Base-by-base conservation (phyloP, 1,140 invertebrate species). In the Sipha flava region DNA sequence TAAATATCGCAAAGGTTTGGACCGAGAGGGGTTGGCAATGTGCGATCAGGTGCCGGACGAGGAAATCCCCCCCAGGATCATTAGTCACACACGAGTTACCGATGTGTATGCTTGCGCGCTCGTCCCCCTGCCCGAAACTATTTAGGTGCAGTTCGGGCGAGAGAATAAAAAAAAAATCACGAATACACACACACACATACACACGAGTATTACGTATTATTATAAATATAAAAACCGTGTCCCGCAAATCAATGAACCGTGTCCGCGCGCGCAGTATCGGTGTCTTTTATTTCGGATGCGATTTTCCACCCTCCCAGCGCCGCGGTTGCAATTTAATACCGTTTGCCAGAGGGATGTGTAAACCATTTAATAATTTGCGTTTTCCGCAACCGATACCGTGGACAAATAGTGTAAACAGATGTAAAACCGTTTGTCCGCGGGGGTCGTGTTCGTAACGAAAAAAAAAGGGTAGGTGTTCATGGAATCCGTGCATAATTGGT, bases 1-100 rank as follows among this genome's bases (percentile, higher is more conserved):
- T 34, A 23, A 37, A 23, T 43, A 14, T 23, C n/a, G n/a, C 21
- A 66, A 43, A 40, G 64, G 34, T 66, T 21, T 23, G 23, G 40
- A n/a, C 31, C 1, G 40, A 31, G 31, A 23, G 21, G 34, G 34
- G 62, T 66, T n/a, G 64, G n/a, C 31, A 66, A 7, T 10, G 9
- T 6, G n/a, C 18, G 40, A 70, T 70, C 66, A 70, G 66, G 66
- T 70, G 66, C 12, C 14, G 26, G 70, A 2, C 9, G 7, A 31
- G 23, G 1, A 10, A 37, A 54, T 7, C 18, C 7, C 49, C 26
- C 73, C 21, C 21, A 5, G 21, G 37, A 43, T 73, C 70, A 73
- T 73, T 73, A 73, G 70, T 73, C 70, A 37, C 73, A 57, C 73
- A 59, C 52, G 73, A 77, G 73, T 52, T 43, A 26, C 34, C 37